These are phyloP conservation scores for Sus cebifrons DNA, from an alignment of 2,797 vertebrate species.

Conservation along the genomic window DNA sequence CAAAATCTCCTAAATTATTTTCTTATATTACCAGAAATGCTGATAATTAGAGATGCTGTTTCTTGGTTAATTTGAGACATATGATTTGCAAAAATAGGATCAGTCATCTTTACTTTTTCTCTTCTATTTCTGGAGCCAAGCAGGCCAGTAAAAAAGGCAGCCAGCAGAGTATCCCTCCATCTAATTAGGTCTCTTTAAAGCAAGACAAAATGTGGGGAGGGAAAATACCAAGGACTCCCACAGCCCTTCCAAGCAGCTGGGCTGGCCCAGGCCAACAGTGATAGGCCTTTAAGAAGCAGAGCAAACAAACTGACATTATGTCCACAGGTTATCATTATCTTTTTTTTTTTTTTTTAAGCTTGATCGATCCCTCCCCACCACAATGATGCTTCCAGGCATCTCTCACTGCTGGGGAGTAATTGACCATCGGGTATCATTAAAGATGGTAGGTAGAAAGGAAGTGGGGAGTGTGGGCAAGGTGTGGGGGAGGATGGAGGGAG, in stretches of 20 bases:
- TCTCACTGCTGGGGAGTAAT: constrained; percentile 95
- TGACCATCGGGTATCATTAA: constrained; percentile 98
- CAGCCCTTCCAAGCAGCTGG: constrained; percentile 84
- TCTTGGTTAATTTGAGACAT: background rate
- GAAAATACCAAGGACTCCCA: constrained; percentile 71
- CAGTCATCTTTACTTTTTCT: background rate
- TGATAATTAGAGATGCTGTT: background rate
- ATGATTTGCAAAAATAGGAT: constrained; percentile 8
- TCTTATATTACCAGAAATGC: background rate
- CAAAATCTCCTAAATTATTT: background rate
- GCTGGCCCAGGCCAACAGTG: constrained; percentile 76
- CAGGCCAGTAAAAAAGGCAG: constrained; percentile 42
- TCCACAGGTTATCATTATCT: constrained; percentile 98
- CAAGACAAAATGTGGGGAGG: constrained; percentile 85
- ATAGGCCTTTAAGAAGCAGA: constrained; percentile 91
- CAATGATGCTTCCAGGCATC: constrained; percentile 96
- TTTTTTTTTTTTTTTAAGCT: constrained; percentile 87
- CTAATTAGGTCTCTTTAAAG: constrained; percentile 90
- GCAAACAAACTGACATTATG: constrained; percentile 94
- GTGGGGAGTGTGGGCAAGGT: constrained; percentile 74
- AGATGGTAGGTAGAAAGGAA: constrained; percentile 89
- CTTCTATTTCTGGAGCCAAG: constrained; percentile 21
- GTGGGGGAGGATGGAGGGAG: constrained; percentile 64
- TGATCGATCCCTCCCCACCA: constrained; percentile 95
- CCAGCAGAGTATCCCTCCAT: constrained; percentile 77